Percentiles rank a stretch among this genome's conserved stretches.
These are phyloP conservation scores for Stenolophus ochropezus DNA, from an alignment of 2,888 invertebrate species.

Conservation along the genomic window DNA sequence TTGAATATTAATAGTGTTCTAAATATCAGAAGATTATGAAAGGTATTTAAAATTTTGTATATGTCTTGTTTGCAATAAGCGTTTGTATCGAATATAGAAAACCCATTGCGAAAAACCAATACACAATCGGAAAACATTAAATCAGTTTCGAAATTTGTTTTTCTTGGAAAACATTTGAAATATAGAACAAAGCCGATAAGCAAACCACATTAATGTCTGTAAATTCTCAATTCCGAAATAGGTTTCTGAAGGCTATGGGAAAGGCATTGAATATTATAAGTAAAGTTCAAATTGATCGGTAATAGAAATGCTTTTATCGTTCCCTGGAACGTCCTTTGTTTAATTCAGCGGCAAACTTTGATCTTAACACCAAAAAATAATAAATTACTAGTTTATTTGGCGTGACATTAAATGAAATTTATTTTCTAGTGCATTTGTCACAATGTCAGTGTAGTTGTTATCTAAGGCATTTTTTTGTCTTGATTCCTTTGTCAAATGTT, in stretches of 20 bases:
- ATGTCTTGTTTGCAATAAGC: background rate
- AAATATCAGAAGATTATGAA: too few relatives aligned
- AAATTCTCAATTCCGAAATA: slow-evolving; percentile 22
- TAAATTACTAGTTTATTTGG: background rate
- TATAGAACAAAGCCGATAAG: slow-evolving; percentile 2
- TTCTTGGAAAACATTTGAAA: slow-evolving; percentile 13
- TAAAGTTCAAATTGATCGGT: slow-evolving; percentile 18
- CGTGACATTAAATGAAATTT: background rate
- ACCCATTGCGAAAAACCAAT: background rate
- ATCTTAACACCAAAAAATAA: background rate
- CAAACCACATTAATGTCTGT: slow-evolving; percentile 1
- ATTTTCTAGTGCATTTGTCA: background rate
- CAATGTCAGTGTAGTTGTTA: slow-evolving; percentile 12
- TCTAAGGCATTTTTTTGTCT: slow-evolving; percentile 19
- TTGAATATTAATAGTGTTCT: too few relatives aligned
- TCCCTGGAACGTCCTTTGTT: slow-evolving; percentile 18
- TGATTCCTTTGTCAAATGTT: slow-evolving; percentile 31
- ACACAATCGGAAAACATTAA: slow-evolving; percentile 3
- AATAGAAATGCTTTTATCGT: background rate
- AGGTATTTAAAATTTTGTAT: background rate
- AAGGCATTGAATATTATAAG: slow-evolving; percentile 16
- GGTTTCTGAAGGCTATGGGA: slow-evolving; percentile 43
- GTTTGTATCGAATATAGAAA: background rate
- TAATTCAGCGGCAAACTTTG: slow-evolving; percentile 18
- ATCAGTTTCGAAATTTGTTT: background rate